A percentile compares a stretch with the other conserved stretches of the same genome.
These are phyloP conservation scores for Polydrusus cervinus DNA, from an alignment of 2,888 invertebrate species.

Conservation along the genomic window DNA sequence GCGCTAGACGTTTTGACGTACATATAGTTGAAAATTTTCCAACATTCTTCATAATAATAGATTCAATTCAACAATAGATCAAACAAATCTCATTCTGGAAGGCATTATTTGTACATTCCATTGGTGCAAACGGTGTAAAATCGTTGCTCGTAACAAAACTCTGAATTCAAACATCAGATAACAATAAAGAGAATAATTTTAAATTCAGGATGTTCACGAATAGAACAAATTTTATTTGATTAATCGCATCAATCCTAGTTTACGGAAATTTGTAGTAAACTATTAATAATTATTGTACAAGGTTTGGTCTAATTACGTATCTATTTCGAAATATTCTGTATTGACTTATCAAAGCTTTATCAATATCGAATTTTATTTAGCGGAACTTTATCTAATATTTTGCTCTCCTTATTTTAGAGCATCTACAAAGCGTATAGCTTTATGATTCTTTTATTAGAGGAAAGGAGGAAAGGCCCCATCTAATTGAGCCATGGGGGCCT, in stretches of 20 bases:
- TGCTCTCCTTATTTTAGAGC: no score
- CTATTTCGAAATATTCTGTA: slow-evolving; percentile 6
- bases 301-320: neutral
- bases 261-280: slow-evolving; percentile 35
- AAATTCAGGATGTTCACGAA: slow-evolving; percentile 50
- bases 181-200: slow-evolving; percentile 44
- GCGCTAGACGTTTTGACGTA: no score
- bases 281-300: slow-evolving; percentile 25
- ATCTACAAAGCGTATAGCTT: no score
- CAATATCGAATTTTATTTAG: neutral
- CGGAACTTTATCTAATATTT: neutral
- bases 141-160: slow-evolving; percentile 30
- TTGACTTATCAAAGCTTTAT: neutral
- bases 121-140: slow-evolving; percentile 32
- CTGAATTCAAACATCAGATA: slow-evolving; percentile 47
- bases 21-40: no score
- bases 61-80: no score
- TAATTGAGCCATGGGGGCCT: no score
- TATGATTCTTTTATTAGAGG: no score
- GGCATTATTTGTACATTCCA: no score
- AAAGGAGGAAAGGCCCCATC: no score
- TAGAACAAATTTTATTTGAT: slow-evolving; percentile 46
- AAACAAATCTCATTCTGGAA: no score
- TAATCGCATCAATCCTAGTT: slow-evolving; percentile 38
- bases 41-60: no score